Evolutionary conservation across 2,888 invertebrate species (phyloP).

Genomic region (Caenorhabditis sp.): DNA sequence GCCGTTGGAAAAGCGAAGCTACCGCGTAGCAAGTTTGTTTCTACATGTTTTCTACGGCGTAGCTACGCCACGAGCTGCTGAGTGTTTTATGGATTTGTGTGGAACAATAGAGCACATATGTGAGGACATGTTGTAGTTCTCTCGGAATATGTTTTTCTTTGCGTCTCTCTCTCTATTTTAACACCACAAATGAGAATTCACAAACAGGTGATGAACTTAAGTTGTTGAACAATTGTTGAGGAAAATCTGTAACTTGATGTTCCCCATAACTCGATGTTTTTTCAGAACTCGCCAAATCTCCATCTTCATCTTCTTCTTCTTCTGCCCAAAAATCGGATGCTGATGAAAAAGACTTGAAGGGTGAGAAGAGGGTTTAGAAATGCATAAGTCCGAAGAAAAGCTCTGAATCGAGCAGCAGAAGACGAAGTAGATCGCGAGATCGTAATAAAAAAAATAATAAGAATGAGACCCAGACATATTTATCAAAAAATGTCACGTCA

Average conservation of each 20-base stretch:
- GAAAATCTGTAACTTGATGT: neutral
- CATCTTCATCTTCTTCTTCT: neutral
- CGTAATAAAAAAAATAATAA: neutral
- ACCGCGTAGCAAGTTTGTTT: no score
- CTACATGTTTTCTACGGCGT: no score
- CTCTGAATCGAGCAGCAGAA: constrained; percentile 8
- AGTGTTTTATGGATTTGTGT: no score
- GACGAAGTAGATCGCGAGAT: neutral
- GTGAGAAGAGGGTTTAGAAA: neutral
- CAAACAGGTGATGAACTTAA: constrained; percentile 5
- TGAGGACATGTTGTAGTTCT: no score
- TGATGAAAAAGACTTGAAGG: neutral
- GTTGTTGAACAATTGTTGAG: no score
- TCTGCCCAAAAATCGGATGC: neutral
- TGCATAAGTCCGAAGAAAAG: neutral
- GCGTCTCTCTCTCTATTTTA: neutral
- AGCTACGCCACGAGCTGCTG: no score
- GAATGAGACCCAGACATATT: no score
- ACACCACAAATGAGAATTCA: constrained; percentile 6
- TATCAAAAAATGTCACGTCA: no score
- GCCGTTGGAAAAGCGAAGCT: no score
- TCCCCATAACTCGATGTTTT: neutral
- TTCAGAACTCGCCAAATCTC: no score
- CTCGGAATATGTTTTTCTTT: no score
- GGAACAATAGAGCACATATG: no score